phyloP scores from a whole-genome alignment of 2,888 invertebrate genomes.

The Dasysyrphus albostriatus region DNA sequence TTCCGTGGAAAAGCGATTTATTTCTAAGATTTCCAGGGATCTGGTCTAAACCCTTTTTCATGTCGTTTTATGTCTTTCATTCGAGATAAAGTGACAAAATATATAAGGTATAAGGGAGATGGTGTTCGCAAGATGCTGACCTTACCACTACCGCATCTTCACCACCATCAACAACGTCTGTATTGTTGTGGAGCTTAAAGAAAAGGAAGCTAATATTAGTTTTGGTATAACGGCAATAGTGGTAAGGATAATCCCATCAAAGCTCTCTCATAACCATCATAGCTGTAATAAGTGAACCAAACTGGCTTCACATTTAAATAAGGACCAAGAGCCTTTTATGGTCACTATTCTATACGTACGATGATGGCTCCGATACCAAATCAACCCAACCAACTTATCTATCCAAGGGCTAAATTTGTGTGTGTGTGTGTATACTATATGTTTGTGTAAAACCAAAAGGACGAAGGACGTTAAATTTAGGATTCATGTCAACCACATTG shows the following conservation, averaged over 20 bases:
- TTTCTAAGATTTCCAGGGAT: constrained; percentile 23
- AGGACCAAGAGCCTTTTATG: constrained; percentile 40
- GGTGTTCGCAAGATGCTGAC: constrained; percentile 70
- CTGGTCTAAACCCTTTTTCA: constrained; percentile 57
- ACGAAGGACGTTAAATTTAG: constrained; percentile 53
- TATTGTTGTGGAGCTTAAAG: constrained; percentile 35
- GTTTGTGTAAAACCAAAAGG: constrained; percentile 9
- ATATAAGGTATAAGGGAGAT: neutral
- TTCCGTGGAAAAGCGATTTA: neutral
- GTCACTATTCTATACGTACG: constrained; percentile 12
- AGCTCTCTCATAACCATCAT: constrained; percentile 64
- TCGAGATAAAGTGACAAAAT: constrained; percentile 64
- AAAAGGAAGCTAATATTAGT: constrained; percentile 64
- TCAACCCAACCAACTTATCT: constrained; percentile 10
- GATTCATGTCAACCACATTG: constrained; percentile 73
- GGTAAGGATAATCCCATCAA: constrained; percentile 64
- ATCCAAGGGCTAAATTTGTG: constrained; percentile 34
- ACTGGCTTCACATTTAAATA: constrained; percentile 63
- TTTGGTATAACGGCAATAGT: constrained; percentile 25
- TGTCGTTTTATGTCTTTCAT: constrained; percentile 36
- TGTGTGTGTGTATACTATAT: neutral
- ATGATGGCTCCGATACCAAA: constrained; percentile 7
- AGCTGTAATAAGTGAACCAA: constrained; percentile 64
- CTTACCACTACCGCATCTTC: constrained; percentile 23
- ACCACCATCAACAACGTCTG: neutral